These are phyloP conservation scores for Ctenopoma multispine DNA, from an alignment of 2,797 vertebrate genomes.

Conservation along the genomic window DNA sequence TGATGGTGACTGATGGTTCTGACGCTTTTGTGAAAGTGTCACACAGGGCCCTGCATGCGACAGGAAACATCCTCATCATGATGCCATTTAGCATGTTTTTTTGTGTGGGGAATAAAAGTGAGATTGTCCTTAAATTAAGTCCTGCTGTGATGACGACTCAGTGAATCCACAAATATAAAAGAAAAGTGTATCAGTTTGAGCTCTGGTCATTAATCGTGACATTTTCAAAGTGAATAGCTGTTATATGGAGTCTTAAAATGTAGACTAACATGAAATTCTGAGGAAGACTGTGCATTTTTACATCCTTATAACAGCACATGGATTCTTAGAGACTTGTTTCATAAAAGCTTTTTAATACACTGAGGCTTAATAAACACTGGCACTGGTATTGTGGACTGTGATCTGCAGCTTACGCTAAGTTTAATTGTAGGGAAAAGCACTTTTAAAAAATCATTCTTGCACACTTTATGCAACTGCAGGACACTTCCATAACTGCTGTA, in stretches of 20 bases:
- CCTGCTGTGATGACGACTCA: not conserved
- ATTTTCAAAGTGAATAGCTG: constrained; percentile 4
- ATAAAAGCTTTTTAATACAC: constrained; percentile 7
- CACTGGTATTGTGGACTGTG: not conserved
- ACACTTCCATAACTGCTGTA: not conserved
- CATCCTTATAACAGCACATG: not conserved
- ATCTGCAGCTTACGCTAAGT: not conserved
- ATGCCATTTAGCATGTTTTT: not conserved
- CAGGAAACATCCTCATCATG: not conserved
- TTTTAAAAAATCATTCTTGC: not conserved
- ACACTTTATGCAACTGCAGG: not conserved
- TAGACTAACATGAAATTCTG: not conserved
- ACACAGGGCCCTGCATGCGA: not conserved
- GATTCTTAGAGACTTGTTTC: not conserved
- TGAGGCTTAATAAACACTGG: not conserved
- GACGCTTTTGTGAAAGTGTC: constrained; percentile 8
- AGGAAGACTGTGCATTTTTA: not conserved
- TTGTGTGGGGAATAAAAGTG: constrained; percentile 1
- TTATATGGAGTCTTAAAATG: constrained; percentile 1
- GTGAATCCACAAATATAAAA: constrained; percentile 4
- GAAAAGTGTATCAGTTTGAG: not conserved
- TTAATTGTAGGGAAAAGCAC: not conserved
- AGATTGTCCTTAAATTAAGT: not conserved
- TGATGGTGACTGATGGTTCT: not conserved
- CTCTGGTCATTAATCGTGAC: not conserved